phyloP scores from a whole-genome alignment of 2,797 vertebrate species.

The Tachyglossus aculeatus region DNA sequence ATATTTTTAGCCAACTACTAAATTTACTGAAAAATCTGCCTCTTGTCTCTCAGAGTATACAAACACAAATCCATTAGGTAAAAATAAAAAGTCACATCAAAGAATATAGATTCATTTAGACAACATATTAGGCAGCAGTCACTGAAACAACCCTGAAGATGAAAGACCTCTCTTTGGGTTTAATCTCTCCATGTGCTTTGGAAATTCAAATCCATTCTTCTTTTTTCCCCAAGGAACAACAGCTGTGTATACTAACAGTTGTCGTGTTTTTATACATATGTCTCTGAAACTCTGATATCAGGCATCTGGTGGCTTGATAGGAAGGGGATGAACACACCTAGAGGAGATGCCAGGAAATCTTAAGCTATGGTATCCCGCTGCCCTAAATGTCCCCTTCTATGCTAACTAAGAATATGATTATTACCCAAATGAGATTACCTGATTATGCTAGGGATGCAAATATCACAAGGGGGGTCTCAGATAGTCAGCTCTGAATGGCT shows the following conservation, averaged over 20 bases:
- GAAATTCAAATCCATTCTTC: background rate
- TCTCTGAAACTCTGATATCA: background rate
- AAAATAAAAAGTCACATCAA: background rate
- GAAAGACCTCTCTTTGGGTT: too few species aligned
- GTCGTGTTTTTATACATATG: too few species aligned
- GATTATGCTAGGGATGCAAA: background rate
- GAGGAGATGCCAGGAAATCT: background rate
- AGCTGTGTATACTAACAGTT: too few species aligned
- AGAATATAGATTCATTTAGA: background rate
- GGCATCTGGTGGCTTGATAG: background rate
- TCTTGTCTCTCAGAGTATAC: background rate
- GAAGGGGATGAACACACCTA: background rate
- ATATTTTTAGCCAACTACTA: background rate
- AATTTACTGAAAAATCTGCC: background rate
- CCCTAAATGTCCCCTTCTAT: background rate
- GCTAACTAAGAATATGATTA: background rate
- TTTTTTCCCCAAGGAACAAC: background rate
- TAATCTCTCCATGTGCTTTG: background rate
- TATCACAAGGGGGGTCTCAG: background rate
- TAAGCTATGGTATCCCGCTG: background rate
- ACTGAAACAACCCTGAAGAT: background rate
- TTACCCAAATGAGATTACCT: background rate
- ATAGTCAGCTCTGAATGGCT: background rate
- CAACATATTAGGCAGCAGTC: background rate
- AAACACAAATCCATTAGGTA: background rate